These are phyloP conservation scores for Oophaga pumilio DNA, from an alignment of 2,113 vertebrate species.

Conservation along the genomic window DNA sequence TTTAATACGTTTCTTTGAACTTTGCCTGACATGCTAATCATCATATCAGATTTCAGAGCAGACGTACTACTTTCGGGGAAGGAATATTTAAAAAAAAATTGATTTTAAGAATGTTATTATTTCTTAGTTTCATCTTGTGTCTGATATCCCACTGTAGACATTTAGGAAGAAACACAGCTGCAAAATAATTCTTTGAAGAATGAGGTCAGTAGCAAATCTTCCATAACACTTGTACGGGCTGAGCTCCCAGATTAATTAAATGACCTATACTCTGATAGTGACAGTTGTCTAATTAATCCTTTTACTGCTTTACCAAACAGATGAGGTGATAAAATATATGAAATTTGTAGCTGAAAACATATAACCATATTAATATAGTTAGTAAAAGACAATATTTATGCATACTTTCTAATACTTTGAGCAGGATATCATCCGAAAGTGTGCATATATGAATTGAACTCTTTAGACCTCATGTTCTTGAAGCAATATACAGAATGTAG, in stretches of 20 bases:
- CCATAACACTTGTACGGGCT: constrained; percentile 32
- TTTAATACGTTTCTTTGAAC: too few relatives aligned
- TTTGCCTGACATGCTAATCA: too few relatives aligned
- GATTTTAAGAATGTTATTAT: not conserved
- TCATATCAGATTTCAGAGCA: too few relatives aligned
- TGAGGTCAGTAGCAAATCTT: constrained; percentile 49
- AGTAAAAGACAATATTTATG: not conserved
- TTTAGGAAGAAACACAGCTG: not conserved
- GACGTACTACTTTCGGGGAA: too few relatives aligned
- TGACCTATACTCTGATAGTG: constrained; percentile 39
- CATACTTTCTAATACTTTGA: not conserved
- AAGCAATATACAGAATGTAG: not conserved
- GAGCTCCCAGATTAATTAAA: constrained; percentile 50
- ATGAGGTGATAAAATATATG: constrained; percentile 31
- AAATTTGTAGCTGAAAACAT: not conserved
- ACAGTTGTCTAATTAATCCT: constrained; percentile 47
- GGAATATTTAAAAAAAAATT: too few relatives aligned
- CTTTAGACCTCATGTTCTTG: not conserved
- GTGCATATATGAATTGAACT: not conserved
- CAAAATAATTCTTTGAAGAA: constrained; percentile 21
- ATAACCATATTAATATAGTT: not conserved
- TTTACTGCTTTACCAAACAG: constrained; percentile 28
- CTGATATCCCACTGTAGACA: not conserved
- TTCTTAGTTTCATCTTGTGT: not conserved
- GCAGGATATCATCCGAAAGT: not conserved